Evolutionary conservation across 2,797 vertebrate species (phyloP).

Genomic region (Champsocephalus esox): DNA sequence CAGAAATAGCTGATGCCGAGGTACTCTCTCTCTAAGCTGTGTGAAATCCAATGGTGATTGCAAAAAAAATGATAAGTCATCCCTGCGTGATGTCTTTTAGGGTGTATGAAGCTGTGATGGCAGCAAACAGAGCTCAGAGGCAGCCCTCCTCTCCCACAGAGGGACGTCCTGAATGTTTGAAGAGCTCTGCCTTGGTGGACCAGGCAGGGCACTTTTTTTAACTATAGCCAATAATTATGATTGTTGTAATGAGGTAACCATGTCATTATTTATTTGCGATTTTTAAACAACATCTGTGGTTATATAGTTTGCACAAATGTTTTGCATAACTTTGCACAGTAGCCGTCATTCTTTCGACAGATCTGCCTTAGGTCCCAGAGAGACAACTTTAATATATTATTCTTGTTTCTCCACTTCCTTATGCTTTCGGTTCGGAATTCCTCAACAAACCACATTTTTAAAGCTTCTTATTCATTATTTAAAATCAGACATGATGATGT

Average conservation of each 20-base stretch:
- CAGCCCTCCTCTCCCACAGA: slow-evolving; percentile 19
- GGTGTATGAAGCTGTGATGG: slow-evolving; percentile 45
- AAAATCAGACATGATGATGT: neutral
- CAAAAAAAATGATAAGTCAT: slow-evolving; percentile 28
- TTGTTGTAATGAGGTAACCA: neutral
- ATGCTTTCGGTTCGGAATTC: neutral
- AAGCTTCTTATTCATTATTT: slow-evolving; percentile 13
- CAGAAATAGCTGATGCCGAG: slow-evolving; percentile 38
- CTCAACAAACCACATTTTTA: neutral
- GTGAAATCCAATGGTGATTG: slow-evolving; percentile 52
- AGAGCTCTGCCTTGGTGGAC: slow-evolving; percentile 27
- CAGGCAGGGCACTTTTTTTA: slow-evolving; percentile 4
- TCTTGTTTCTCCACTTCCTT: neutral
- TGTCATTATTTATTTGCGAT: slow-evolving; percentile 6
- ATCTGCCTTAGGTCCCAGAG: slow-evolving; percentile 9
- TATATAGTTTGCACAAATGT: slow-evolving; percentile 23
- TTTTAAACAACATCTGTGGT: neutral
- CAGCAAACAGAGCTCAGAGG: slow-evolving; percentile 26
- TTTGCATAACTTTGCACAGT: slow-evolving; percentile 25
- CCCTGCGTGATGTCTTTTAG: slow-evolving; percentile 48
- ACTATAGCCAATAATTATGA: slow-evolving; percentile 23
- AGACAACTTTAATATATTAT: slow-evolving; percentile 5
- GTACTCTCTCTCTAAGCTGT: neutral
- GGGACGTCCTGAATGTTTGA: slow-evolving; percentile 59
- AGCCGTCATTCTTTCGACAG: slow-evolving; percentile 6